phyloP scores from a whole-genome alignment of 2,888 invertebrate genomes.

The Ochropleura plecta region DNA sequence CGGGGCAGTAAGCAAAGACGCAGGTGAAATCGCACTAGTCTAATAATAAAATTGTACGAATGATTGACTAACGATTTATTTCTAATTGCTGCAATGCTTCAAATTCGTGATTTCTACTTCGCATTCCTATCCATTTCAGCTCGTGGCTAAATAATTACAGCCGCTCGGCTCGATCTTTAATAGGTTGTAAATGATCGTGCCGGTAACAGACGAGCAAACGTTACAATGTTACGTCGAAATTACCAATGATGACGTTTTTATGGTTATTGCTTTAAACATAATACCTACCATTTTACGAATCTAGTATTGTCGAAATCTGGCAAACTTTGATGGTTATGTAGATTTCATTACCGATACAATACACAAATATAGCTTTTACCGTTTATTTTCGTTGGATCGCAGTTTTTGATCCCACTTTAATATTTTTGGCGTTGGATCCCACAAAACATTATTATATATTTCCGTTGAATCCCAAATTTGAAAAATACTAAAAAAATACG shows the following conservation, averaged over 20 bases:
- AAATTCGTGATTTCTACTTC: background rate
- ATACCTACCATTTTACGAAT: background rate
- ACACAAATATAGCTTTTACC: slow-evolving; percentile 23
- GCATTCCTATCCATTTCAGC: background rate
- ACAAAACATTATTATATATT: too few relatives aligned
- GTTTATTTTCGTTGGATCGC: too few relatives aligned
- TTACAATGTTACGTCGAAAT: background rate
- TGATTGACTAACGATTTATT: background rate
- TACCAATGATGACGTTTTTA: background rate
- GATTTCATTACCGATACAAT: slow-evolving; percentile 10
- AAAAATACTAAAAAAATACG: too few relatives aligned
- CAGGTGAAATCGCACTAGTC: too few relatives aligned
- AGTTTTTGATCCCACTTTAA: too few relatives aligned
- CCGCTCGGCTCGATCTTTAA: too few relatives aligned
- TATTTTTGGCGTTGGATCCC: too few relatives aligned
- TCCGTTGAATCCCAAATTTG: too few relatives aligned
- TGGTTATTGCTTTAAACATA: too few relatives aligned
- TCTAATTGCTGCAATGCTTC: background rate
- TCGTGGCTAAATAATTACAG: too few relatives aligned
- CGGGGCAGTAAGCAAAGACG: too few relatives aligned
- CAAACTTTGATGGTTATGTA: background rate
- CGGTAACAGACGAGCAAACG: background rate
- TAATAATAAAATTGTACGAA: too few relatives aligned
- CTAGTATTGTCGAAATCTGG: background rate
- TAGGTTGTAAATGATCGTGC: background rate